Evolutionary conservation across 2,797 vertebrate genomes (phyloP).

Genomic region (Gallinago solitaria): DNA sequence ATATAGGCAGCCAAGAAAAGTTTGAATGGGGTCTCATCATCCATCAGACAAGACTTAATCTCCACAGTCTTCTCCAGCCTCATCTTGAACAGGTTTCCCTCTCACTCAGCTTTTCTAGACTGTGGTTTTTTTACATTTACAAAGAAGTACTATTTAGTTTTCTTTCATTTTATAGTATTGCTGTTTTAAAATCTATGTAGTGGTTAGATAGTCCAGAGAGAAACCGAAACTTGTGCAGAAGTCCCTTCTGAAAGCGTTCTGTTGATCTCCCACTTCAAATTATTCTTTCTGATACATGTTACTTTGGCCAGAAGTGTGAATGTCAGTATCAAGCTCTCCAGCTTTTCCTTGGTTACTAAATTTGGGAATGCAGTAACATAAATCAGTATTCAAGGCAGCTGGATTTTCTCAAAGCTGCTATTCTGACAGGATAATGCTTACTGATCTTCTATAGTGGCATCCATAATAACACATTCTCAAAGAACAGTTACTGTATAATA

Average conservation of each 20-base stretch:
- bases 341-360: conserved; percentile 12
- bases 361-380: neutral
- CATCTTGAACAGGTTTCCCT: neutral
- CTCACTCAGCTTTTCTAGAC: neutral
- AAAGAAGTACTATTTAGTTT: neutral
- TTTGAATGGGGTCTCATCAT: neutral
- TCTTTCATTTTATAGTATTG: neutral
- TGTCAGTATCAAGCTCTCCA: neutral
- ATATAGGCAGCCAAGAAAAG: neutral
- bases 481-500: conserved; percentile 31
- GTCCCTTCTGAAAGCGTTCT: neutral
- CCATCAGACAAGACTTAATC: neutral
- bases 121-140: neutral
- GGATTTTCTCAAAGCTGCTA: conserved; percentile 35
- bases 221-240: neutral
- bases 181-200: neutral
- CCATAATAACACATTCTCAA: neutral
- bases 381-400: conserved; percentile 56
- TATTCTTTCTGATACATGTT: neutral
- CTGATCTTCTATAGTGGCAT: conserved; percentile 52
- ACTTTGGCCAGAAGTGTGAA: neutral
- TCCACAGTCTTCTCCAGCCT: neutral
- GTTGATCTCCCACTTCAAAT: neutral
- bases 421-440: conserved; percentile 60
- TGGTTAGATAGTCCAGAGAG: neutral